Conservation (phyloP, 2,888 invertebrate species). For the Mamestra brassicae region DNA sequence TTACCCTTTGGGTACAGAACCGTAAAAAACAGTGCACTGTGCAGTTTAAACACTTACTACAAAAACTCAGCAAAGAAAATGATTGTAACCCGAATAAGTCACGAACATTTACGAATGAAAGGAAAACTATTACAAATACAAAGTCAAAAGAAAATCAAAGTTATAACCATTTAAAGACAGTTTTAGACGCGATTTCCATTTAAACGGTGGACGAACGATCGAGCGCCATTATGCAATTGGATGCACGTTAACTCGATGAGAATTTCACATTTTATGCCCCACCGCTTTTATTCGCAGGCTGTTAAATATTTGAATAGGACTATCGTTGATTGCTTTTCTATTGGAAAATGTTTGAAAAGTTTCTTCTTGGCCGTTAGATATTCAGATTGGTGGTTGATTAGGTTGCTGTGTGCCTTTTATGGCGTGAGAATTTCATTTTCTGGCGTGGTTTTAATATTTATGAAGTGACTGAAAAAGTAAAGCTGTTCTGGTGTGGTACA, state of each 20-base stretch:
- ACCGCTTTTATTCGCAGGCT: conserved; percentile 52
- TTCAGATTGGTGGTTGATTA: conserved; percentile 41
- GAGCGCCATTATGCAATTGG: conserved; percentile 79
- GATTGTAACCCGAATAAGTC: neutral
- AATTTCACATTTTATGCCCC: conserved; percentile 64
- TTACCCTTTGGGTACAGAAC: too few relatives aligned
- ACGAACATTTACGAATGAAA: conserved; percentile 17
- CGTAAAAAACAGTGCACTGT: too few relatives aligned
- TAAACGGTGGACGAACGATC: conserved; percentile 68
- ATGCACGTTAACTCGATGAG: conserved; percentile 70
- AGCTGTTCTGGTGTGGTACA: too few relatives aligned
- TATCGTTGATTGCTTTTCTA: conserved; percentile 58
- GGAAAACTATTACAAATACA: conserved; percentile 18
- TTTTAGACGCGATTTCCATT: conserved; percentile 62
- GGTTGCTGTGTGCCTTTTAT: conserved; percentile 19
- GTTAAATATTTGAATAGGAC: conserved; percentile 68
- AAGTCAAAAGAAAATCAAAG: conserved; percentile 45
- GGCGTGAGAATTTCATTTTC: conserved; percentile 24
- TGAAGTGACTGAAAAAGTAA: conserved; percentile 5
- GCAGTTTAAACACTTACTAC: too few relatives aligned
- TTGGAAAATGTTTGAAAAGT: conserved; percentile 55
- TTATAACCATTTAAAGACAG: conserved; percentile 47
- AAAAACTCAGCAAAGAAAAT: neutral
- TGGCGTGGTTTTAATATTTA: conserved; percentile 29
- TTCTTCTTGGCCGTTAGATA: conserved; percentile 31